Conservation (phyloP, 2,113 vertebrate genomes). For the Malurus melanocephalus region DNA sequence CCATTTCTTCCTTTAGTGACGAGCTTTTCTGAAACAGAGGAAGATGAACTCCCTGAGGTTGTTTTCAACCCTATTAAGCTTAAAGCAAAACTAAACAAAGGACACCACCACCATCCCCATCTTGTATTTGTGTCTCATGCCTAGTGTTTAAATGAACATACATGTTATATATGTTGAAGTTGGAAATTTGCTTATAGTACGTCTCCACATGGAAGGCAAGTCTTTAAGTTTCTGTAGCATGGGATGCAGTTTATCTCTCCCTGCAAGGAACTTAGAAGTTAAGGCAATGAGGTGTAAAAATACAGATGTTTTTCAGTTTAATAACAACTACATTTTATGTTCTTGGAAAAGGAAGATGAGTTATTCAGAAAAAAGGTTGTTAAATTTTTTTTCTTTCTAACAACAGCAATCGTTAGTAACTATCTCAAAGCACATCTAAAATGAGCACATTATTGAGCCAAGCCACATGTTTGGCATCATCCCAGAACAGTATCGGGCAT, state of each 20-base stretch:
- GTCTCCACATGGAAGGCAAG: neutral
- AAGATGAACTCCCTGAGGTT: neutral
- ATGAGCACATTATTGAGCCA: neutral
- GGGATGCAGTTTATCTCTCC: neutral
- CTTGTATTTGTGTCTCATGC: neutral
- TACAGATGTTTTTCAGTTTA: neutral
- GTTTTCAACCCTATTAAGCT: neutral
- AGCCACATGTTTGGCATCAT: neutral
- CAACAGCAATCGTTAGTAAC: neutral
- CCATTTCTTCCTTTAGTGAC: neutral
- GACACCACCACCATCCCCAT: rapidly evolving
- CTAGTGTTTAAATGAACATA: neutral
- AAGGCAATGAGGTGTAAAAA: neutral
- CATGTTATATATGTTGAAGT: neutral
- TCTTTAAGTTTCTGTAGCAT: neutral
- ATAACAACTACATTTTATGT: neutral
- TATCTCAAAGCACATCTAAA: neutral
- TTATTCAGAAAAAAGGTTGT: neutral
- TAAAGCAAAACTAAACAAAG: neutral
- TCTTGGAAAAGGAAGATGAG: neutral
- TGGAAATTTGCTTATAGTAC: neutral
- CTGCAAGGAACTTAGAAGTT: neutral
- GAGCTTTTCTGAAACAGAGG: neutral
- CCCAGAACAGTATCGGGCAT: neutral
- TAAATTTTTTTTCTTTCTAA: neutral